Evolutionary conservation across 1,140 invertebrate species (phyloP).

Genomic region (Brachionus plicatilis): DNA sequence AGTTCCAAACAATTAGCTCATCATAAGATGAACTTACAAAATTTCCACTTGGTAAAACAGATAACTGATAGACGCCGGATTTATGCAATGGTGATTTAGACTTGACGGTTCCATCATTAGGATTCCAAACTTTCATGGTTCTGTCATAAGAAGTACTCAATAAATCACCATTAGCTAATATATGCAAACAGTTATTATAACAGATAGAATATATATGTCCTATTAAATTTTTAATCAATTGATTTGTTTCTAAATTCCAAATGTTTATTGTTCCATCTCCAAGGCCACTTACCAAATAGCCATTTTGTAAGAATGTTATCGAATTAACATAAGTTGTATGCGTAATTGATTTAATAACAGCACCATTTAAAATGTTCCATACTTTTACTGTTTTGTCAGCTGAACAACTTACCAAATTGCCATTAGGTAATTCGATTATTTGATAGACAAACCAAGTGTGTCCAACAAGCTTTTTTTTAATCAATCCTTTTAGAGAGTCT

Average conservation of each 20-base stretch:
- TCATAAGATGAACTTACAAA: background rate
- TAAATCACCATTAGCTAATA: background rate
- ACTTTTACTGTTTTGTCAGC: background rate
- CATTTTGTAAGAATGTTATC: background rate
- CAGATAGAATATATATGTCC: background rate
- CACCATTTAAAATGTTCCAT: background rate
- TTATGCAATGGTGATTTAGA: background rate
- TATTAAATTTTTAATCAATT: background rate
- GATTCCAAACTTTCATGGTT: background rate
- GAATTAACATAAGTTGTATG: background rate
- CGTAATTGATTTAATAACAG: background rate
- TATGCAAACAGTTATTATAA: background rate
- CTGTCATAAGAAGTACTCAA: background rate
- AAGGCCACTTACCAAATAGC: background rate
- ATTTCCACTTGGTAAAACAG: background rate
- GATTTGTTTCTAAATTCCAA: background rate
- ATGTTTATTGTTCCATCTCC: background rate
- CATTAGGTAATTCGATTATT: background rate
- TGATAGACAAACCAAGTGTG: background rate
- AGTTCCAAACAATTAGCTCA: background rate
- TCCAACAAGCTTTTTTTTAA: background rate
- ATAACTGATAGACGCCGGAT: background rate
- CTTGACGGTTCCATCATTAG: background rate
- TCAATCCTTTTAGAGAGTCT: background rate
- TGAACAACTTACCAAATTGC: background rate